Evolutionary conservation across 2,888 invertebrate genomes (phyloP).

Genomic region (Mamestra brassicae): DNA sequence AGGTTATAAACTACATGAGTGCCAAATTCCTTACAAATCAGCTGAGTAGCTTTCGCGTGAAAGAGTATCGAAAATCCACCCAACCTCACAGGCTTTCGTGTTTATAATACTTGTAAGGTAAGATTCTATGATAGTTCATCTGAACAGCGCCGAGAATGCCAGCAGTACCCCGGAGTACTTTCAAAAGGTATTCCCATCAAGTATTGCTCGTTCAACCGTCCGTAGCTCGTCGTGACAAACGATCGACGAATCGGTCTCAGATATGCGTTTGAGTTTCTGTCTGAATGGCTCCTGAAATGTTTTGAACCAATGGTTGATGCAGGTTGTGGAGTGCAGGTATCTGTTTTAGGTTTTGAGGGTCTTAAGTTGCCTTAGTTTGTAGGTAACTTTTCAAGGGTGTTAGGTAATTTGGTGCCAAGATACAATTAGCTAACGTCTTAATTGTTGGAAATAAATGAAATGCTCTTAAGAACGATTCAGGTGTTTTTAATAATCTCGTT

Average conservation of each 20-base stretch:
- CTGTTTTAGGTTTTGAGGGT: neutral
- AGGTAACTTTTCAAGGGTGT: too few species aligned
- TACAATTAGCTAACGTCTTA: too few species aligned
- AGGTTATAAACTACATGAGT: too few species aligned
- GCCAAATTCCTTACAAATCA: too few species aligned
- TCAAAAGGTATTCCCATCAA: constrained; percentile 39
- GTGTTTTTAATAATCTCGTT: too few species aligned
- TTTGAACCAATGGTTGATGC: constrained; percentile 12
- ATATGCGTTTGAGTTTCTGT: constrained; percentile 52
- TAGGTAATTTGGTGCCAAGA: too few species aligned
- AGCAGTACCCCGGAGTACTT: constrained; percentile 20
- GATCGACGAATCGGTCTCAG: constrained; percentile 31
- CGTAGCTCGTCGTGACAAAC: constrained; percentile 28
- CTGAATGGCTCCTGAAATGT: constrained; percentile 29
- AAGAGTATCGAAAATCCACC: too few species aligned
- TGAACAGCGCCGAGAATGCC: constrained; percentile 8
- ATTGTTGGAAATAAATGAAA: too few species aligned
- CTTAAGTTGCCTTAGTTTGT: too few species aligned
- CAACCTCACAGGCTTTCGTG: too few species aligned
- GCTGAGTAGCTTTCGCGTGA: too few species aligned
- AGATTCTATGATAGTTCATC: constrained; percentile 1
- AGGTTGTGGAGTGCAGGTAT: constrained; percentile 9
- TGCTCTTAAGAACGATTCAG: too few species aligned
- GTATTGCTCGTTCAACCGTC: constrained; percentile 35
- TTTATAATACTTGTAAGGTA: neutral